Evolutionary conservation across 2,113 vertebrate species (phyloP).

Genomic region (Myiozetetes cayanensis): DNA sequence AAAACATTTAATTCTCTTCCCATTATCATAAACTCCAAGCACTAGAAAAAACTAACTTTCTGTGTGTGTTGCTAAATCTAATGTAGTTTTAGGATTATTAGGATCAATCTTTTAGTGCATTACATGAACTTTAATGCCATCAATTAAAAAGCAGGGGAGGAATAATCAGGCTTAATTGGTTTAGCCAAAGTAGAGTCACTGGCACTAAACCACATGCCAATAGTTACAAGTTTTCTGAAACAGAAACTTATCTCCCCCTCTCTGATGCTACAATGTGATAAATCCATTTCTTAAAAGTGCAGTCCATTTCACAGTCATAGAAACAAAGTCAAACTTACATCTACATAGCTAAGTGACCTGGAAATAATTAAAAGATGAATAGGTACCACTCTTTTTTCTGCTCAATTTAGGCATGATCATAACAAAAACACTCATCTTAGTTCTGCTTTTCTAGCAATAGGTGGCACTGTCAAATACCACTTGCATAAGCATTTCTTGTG

Average conservation of each 20-base stretch:
- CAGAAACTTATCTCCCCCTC: not conserved
- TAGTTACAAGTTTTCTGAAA: not conserved
- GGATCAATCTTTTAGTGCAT: not conserved
- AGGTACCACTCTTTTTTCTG: not conserved
- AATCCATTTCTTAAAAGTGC: not conserved
- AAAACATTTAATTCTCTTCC: not conserved
- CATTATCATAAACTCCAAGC: not conserved
- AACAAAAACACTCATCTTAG: not conserved
- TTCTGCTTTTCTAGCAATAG: slow-evolving; percentile 50
- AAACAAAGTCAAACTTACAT: not conserved
- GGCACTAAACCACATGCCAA: not conserved
- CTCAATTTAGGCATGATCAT: not conserved
- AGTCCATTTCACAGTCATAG: not conserved
- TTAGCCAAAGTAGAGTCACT: not conserved
- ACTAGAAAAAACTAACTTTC: not conserved
- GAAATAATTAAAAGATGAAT: not conserved
- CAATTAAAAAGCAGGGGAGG: not conserved
- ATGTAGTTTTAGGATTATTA: not conserved
- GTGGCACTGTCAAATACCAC: slow-evolving; percentile 50
- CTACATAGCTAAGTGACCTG: not conserved
- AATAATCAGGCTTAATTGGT: not conserved
- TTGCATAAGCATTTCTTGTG: not conserved
- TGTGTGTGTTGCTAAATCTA: not conserved
- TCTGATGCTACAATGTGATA: not conserved
- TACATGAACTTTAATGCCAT: not conserved